phyloP scores from a whole-genome alignment of 2,888 invertebrate species.

The Rhagium mordax region DNA sequence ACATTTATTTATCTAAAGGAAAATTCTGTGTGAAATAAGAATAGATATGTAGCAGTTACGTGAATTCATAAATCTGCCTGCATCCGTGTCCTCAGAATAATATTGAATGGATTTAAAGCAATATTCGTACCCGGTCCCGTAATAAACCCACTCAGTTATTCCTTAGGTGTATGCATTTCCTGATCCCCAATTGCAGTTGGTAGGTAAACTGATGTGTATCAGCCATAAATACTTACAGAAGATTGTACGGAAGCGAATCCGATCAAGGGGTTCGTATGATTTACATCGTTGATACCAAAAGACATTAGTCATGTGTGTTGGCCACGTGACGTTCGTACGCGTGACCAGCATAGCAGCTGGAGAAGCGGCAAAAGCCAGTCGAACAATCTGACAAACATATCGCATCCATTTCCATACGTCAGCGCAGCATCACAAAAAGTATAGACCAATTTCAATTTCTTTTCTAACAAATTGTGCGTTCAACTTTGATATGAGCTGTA shows the following conservation, averaged over 20 bases:
- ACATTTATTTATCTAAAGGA: no score
- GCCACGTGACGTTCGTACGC: slow-evolving; percentile 53
- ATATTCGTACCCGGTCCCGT: slow-evolving; percentile 11
- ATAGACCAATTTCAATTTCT: slow-evolving; percentile 27
- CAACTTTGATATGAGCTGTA: slow-evolving; percentile 10
- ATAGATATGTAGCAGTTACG: background rate
- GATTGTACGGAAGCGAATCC: slow-evolving; percentile 45
- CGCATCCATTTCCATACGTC: slow-evolving; percentile 40
- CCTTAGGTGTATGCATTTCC: slow-evolving; percentile 22
- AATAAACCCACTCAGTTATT: slow-evolving; percentile 30
- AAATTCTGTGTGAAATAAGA: no score
- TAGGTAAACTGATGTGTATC: slow-evolving; percentile 32
- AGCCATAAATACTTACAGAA: slow-evolving; percentile 35
- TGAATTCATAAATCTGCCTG: background rate
- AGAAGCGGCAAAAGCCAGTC: slow-evolving; percentile 15
- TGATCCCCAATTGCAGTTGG: slow-evolving; percentile 24
- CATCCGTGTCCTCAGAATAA: background rate
- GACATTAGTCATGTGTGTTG: slow-evolving; percentile 55
- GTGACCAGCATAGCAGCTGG: slow-evolving; percentile 50
- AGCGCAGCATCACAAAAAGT: slow-evolving; percentile 22
- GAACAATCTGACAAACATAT: slow-evolving; percentile 37
- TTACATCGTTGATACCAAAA: slow-evolving; percentile 56
- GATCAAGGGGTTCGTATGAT: slow-evolving; percentile 52
- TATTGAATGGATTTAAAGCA: slow-evolving; percentile 14
- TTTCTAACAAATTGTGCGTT: slow-evolving; percentile 8